A percentile compares a stretch with the other conserved stretches of the same genome.
Evolutionary conservation across 2,797 vertebrate species (phyloP).

Genomic region (Mus caroli): DNA sequence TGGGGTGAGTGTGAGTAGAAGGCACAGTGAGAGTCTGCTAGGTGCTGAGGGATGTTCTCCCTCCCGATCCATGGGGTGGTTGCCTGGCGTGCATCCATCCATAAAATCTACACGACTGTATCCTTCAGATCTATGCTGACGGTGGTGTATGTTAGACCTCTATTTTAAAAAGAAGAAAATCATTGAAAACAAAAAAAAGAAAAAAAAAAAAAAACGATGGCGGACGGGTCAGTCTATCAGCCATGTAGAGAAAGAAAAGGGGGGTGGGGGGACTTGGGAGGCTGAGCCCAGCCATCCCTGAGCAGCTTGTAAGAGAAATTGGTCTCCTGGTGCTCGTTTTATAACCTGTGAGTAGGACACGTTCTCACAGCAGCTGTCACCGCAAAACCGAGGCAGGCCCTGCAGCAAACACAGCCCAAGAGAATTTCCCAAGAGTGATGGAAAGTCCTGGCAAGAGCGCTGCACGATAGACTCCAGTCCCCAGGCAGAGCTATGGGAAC

Average conservation of each 20-base stretch:
- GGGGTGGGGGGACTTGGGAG: neutral
- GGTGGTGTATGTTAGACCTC: neutral
- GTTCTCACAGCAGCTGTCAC: neutral
- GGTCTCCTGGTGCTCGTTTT: neutral
- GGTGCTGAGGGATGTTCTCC: neutral
- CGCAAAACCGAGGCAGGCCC: neutral
- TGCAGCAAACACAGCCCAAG: neutral
- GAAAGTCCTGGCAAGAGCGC: neutral
- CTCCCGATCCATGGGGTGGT: neutral
- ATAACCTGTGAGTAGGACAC: neutral
- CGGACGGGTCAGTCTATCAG: neutral
- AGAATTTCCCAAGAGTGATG: neutral
- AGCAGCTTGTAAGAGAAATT: neutral
- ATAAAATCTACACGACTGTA: neutral
- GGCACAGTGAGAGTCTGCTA: neutral
- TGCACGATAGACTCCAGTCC: neutral
- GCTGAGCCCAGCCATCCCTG: neutral
- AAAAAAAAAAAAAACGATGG: neutral
- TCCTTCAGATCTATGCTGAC: neutral
- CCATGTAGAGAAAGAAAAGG: neutral
- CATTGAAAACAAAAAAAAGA: neutral
- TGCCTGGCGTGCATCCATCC: no score
- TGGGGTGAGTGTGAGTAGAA: neutral
- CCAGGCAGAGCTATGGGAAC: neutral
- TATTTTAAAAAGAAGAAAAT: conserved; percentile 17